Evolutionary conservation across 92 coral and sea anemone genomes (phyloP), one percentile per base, ranked within the genome.

Genomic region (Palythoa grandis): DNA sequence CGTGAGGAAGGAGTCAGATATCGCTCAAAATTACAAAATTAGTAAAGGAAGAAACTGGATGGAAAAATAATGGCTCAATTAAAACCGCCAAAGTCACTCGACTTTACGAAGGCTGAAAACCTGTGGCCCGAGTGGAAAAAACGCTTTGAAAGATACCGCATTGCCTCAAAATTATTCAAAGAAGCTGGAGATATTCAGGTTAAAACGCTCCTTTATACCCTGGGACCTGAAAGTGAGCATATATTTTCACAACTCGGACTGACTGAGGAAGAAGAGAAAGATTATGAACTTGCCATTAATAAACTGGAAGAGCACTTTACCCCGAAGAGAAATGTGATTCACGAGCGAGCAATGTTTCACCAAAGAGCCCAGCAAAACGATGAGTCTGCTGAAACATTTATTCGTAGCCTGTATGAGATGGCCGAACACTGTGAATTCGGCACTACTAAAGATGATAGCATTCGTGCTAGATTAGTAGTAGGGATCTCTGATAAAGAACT

Each of bases 341-440:
- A 82, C n/a, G n/a, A n/a, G n/a, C n/a, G n/a, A n/a, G n/a, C n/a
- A n/a, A n/a, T n/a, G n/a, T n/a, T n/a, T n/a, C n/a, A n/a, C n/a
- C n/a, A n/a, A n/a, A n/a, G n/a, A n/a, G n/a, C n/a, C n/a, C n/a
- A n/a, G n/a, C n/a, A 71, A 23, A 82, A 69, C 61, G 86, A 77
- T 8, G 77, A 67, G 37, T 63, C 77, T 13, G 76, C 60, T 40
- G 76, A 82, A 66, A 3, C 86, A 50, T 82, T 47, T 47, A 82
- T 82, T 23, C 76, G 77, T 43, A 82, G 86, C 47, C 63, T 82
- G 7, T 82, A 68, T 63, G 77, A 82, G 39, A 63, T 82, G 86
- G 86, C 65, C 13, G 77, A 82, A 66, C 29, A 82, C 39, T 82
- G 86, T 65, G 86, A 82, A 47, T 82, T 82, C 58, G 86, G 86